A percentile compares a stretch with the other conserved stretches of the same genome.
phyloP scores from a whole-genome alignment of 2,888 invertebrate species.

The Leptinotarsa rubiginosa region DNA sequence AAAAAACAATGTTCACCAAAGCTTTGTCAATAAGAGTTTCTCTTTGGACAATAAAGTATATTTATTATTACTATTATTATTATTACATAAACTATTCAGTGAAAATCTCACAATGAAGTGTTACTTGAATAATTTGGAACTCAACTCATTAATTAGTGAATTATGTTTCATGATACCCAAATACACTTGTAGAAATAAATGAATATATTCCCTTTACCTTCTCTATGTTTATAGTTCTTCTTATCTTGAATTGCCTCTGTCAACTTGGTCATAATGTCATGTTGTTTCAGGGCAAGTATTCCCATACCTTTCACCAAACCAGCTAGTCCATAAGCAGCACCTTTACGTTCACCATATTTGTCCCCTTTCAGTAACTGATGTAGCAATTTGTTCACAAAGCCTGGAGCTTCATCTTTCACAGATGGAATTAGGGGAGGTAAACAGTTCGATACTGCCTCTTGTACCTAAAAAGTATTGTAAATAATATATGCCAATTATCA shows the following conservation, averaged over 20 bases:
- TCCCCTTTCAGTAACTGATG: slow-evolving; percentile 89
- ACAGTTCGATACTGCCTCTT: slow-evolving; percentile 97
- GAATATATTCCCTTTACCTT: slow-evolving; percentile 71
- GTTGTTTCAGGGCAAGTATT: slow-evolving; percentile 92
- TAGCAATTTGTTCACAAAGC: slow-evolving; percentile 87
- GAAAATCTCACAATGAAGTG: too few relatives aligned
- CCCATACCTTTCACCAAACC: slow-evolving; percentile 97
- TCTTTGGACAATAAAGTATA: too few relatives aligned
- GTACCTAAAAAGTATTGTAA: slow-evolving; percentile 68
- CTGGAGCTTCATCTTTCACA: slow-evolving; percentile 90
- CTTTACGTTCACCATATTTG: slow-evolving; percentile 92
- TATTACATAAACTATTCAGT: too few relatives aligned
- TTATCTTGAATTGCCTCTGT: slow-evolving; percentile 96
- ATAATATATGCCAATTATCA: not conserved
- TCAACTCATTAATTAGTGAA: too few relatives aligned
- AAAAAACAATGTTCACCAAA: too few relatives aligned
- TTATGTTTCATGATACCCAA: too few relatives aligned
- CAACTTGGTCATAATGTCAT: slow-evolving; percentile 94
- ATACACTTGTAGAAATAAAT: not conserved
- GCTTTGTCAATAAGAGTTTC: too few relatives aligned
- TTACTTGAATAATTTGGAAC: too few relatives aligned
- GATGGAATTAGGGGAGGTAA: slow-evolving; percentile 93
- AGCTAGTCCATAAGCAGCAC: slow-evolving; percentile 97
- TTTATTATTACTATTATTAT: too few relatives aligned
- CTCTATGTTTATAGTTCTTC: slow-evolving; percentile 93